Percentiles rank a stretch among this genome's conserved stretches.
Evolutionary conservation across 2,797 vertebrate species (phyloP).

Genomic region (Limnodromus scolopaceus): DNA sequence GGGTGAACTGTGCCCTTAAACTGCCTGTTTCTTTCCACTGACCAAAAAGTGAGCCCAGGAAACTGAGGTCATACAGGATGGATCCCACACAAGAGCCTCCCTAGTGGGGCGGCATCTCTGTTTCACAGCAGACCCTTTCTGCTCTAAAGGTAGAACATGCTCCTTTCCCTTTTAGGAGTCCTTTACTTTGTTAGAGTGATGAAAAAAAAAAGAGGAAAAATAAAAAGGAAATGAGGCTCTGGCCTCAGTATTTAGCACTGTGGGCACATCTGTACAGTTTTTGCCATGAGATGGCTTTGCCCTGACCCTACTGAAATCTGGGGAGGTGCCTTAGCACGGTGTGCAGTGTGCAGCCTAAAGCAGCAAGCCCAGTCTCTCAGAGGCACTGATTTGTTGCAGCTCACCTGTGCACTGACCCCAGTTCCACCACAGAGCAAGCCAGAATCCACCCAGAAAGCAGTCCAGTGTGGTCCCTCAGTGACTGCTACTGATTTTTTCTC

Average conservation of each 20-base stretch:
- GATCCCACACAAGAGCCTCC: not conserved
- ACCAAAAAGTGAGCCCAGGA: not conserved
- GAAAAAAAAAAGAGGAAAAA: not conserved
- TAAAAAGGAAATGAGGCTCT: not conserved
- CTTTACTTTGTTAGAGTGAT: not conserved
- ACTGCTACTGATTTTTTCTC: not conserved
- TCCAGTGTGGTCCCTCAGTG: rapidly evolving
- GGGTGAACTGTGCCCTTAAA: not conserved
- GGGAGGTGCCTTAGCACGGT: not conserved
- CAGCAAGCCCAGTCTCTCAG: not conserved
- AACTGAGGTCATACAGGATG: not conserved
- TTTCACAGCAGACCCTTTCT: not conserved
- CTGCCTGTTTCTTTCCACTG: not conserved
- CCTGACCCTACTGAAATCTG: not conserved
- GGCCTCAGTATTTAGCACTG: not conserved
- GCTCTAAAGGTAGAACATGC: not conserved
- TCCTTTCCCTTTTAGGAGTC: not conserved
- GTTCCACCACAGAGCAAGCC: not conserved
- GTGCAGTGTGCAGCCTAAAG: not conserved
- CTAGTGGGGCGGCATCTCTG: rapidly evolving
- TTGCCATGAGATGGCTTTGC: not conserved
- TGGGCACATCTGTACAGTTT: not conserved
- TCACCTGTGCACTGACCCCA: not conserved
- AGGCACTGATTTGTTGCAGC: not conserved
- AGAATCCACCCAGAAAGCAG: not conserved